Evolutionary conservation across 2,113 vertebrate genomes (phyloP).

Genomic region (Anas platyrhynchos): DNA sequence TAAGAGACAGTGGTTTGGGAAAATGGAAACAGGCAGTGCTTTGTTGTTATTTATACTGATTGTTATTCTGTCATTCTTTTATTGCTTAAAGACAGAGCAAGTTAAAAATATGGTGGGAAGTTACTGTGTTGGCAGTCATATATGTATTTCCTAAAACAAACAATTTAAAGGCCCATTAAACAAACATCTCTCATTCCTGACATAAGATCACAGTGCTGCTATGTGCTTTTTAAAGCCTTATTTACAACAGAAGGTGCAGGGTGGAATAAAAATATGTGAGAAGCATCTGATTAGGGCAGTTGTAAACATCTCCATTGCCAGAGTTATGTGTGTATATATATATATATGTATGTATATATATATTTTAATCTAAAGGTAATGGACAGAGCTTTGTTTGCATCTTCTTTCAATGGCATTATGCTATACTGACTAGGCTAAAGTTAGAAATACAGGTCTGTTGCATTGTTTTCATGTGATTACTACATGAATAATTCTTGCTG

Average conservation of each 20-base stretch:
- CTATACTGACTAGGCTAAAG: not conserved
- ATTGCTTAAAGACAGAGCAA: not conserved
- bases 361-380: not conserved
- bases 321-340: too few species aligned
- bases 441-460: not conserved
- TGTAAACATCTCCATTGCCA: conserved; percentile 7
- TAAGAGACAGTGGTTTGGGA: not conserved
- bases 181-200: conserved; percentile 59
- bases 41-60: not conserved
- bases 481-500: not conserved
- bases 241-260: conserved; percentile 46
- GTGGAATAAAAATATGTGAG: conserved; percentile 36
- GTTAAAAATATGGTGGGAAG: conserved; percentile 21
- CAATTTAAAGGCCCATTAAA: conserved; percentile 66
- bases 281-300: conserved; percentile 7
- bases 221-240: conserved; percentile 59
- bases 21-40: not conserved
- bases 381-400: not conserved
- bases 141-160: conserved; percentile 42
- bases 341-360: too few species aligned
- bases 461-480: not conserved
- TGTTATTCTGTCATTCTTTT: not conserved
- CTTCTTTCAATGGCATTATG: not conserved
- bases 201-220: conserved; percentile 32
- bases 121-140: conserved; percentile 5